phyloP scores from a whole-genome alignment of 2,888 invertebrate species.

The Glyphotaelius pellucidus region DNA sequence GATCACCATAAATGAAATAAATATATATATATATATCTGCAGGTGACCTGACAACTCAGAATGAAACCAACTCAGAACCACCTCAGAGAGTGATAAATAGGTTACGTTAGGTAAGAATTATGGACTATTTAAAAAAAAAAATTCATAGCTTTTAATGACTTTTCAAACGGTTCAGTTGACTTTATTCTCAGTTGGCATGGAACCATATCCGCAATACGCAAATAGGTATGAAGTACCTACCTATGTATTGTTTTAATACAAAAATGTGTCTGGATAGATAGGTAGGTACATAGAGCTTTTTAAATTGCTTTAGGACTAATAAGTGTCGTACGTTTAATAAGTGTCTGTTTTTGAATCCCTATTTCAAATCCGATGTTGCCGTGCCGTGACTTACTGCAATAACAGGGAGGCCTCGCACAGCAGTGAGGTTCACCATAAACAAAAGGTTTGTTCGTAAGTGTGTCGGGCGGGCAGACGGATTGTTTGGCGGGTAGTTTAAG shows the following conservation, averaged over 20 bases:
- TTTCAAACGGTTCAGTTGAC: too few species aligned
- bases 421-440: neutral
- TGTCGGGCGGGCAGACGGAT: neutral
- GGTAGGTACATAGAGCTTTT: neutral
- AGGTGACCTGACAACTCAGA: too few species aligned
- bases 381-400: neutral
- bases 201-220: neutral
- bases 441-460: neutral
- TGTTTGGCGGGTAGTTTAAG: neutral
- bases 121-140: too few species aligned
- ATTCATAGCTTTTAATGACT: too few species aligned
- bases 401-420: neutral
- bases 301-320: neutral
- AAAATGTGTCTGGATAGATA: neutral
- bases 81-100: too few species aligned
- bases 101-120: too few species aligned
- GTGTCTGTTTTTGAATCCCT: neutral
- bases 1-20: neutral
- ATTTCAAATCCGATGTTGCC: neutral
- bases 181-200: too few species aligned
- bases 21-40: too few species aligned
- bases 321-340: neutral
- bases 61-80: too few species aligned
- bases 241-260: neutral
- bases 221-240: neutral